Percentiles rank a stretch among this genome's conserved stretches.
Evolutionary conservation across 2,797 vertebrate species (phyloP).

Genomic region (Fistularia commersonii): DNA sequence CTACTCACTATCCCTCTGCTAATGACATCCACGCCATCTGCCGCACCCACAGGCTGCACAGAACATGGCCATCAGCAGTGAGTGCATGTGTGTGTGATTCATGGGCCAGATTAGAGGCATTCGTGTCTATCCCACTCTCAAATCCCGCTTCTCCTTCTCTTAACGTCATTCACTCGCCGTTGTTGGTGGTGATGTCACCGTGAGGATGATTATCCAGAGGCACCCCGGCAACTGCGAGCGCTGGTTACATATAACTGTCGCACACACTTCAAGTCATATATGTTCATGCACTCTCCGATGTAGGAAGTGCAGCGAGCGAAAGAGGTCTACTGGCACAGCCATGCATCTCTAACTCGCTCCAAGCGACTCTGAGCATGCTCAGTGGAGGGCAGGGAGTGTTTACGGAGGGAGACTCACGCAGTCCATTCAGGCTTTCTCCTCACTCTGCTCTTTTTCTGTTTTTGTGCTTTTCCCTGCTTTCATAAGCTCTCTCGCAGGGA

Average conservation of each 20-base stretch:
- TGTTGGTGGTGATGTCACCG: constrained; percentile 36
- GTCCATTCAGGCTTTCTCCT: not conserved
- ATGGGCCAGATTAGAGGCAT: constrained; percentile 47
- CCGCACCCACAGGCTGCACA: constrained; percentile 34
- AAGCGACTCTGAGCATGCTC: constrained; percentile 29
- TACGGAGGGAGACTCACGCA: not conserved
- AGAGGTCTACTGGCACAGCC: constrained; percentile 38
- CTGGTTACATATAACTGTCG: not conserved
- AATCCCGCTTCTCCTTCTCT: constrained; percentile 29
- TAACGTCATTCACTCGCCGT: constrained; percentile 15
- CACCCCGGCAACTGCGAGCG: not conserved
- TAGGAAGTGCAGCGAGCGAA: constrained; percentile 15
- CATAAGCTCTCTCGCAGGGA: not conserved
- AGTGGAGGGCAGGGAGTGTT: not conserved
- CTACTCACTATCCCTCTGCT: constrained; percentile 22
- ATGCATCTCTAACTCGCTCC: constrained; percentile 30
- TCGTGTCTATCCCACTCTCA: constrained; percentile 35
- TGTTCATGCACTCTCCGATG: constrained; percentile 13
- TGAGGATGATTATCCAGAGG: constrained; percentile 4
- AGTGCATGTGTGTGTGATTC: constrained; percentile 20
- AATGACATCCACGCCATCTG: constrained; percentile 73
- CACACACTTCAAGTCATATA: constrained; percentile 9
- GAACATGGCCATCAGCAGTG: constrained; percentile 19
- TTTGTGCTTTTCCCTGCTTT: not conserved
- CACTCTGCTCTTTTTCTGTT: not conserved